Evolutionary conservation across 2,888 invertebrate species (phyloP).

Genomic region (Drosophila pseudotalamancana): DNA sequence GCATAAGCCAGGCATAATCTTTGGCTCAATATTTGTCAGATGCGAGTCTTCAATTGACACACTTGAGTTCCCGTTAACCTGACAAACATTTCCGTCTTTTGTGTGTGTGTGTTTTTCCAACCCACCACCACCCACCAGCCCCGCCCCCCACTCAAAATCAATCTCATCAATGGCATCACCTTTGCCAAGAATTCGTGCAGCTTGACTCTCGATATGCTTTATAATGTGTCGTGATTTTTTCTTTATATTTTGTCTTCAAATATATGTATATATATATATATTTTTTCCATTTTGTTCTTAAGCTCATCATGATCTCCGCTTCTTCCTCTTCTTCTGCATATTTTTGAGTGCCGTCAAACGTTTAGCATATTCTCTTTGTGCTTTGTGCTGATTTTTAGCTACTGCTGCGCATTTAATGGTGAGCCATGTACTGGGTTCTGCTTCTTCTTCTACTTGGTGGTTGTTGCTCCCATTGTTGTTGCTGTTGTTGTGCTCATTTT

Average conservation of each 20-base stretch:
- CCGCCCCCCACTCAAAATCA: neutral
- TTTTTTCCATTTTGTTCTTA: conserved; percentile 17
- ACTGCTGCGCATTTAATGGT: conserved; percentile 60
- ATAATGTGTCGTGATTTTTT: conserved; percentile 35
- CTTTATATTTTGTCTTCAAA: conserved; percentile 5
- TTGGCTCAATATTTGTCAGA: conserved; percentile 1
- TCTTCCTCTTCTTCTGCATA: conserved; percentile 35
- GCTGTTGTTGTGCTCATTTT: conserved; percentile 61
- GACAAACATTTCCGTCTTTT: conserved; percentile 3
- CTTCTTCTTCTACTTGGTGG: conserved; percentile 32
- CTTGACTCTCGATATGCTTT: conserved; percentile 12
- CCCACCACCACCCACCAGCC: neutral
- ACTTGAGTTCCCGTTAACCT: conserved; percentile 2
- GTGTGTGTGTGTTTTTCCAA: too few species aligned
- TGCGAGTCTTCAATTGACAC: conserved; percentile 3
- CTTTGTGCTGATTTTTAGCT: conserved; percentile 46
- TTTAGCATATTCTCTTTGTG: conserved; percentile 77
- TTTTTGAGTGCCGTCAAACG: conserved; percentile 56
- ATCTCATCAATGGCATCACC: conserved; percentile 1
- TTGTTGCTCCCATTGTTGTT: conserved; percentile 30
- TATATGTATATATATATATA: neutral
- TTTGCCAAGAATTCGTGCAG: conserved; percentile 11
- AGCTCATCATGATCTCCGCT: conserved; percentile 28
- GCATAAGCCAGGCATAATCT: neutral
- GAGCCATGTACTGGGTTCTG: conserved; percentile 32